Percentiles rank a stretch among this genome's conserved stretches.
Conservation (phyloP, 2,797 vertebrate genomes). For the Pteropus rufus region DNA sequence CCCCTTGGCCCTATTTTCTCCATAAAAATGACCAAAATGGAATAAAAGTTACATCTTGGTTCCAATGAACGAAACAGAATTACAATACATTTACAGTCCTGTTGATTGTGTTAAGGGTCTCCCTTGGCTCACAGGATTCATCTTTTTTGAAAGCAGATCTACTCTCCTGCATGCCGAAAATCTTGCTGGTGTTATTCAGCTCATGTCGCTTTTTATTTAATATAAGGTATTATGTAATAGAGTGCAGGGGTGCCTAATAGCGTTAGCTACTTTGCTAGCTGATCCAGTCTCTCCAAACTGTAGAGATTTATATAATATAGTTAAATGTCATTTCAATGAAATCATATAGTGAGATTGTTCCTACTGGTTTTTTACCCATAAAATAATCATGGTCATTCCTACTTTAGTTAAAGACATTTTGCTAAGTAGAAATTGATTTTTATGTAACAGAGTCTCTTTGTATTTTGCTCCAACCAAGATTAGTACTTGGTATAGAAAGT, state of each 20-base stretch:
- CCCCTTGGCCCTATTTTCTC: slow-evolving; percentile 37
- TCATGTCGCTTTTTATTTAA: slow-evolving; percentile 75
- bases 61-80: slow-evolving; percentile 72
- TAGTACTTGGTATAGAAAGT: slow-evolving; percentile 63
- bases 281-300: slow-evolving; percentile 62
- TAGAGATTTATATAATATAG: slow-evolving; percentile 63
- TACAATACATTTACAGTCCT: slow-evolving; percentile 62
- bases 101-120: slow-evolving; percentile 66
- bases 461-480: slow-evolving; percentile 62
- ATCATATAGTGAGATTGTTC: slow-evolving; percentile 71
- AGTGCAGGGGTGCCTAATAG: background rate
- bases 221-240: slow-evolving; percentile 60
- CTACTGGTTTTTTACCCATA: slow-evolving; percentile 67
- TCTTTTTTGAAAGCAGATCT: slow-evolving; percentile 73
- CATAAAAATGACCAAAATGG: slow-evolving; percentile 57
- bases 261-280: slow-evolving; percentile 66
- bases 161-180: slow-evolving; percentile 60
- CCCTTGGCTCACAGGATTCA: slow-evolving; percentile 68
- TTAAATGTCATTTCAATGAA: slow-evolving; percentile 77
- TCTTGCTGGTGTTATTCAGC: slow-evolving; percentile 30
- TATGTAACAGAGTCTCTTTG: slow-evolving; percentile 53
- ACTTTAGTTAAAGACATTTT: slow-evolving; percentile 72
- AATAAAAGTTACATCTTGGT: slow-evolving; percentile 65
- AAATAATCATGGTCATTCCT: slow-evolving; percentile 70
- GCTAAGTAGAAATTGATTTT: slow-evolving; percentile 72